These are phyloP conservation scores for Holothuria leucospilota DNA, from an alignment of 53 echinoderm and acorn worm species.

Conservation along the genomic window DNA sequence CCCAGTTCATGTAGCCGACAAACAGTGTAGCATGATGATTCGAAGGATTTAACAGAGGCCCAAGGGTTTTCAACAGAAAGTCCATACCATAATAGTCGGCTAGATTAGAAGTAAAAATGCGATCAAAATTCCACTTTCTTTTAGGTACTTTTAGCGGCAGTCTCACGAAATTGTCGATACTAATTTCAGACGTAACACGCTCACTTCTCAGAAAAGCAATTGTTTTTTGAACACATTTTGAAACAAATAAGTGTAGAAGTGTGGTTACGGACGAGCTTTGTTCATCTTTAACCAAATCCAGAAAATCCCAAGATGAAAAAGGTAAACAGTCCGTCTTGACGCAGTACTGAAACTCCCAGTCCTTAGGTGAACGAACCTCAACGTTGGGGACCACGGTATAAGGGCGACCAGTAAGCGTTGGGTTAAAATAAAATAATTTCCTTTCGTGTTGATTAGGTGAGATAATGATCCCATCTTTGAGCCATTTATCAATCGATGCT, in stretches of 20 bases:
- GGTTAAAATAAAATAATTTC: slow-evolving; percentile 16
- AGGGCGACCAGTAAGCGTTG: slow-evolving; percentile 6
- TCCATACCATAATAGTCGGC: background rate
- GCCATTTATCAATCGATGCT: slow-evolving; percentile 36
- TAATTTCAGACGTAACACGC: background rate
- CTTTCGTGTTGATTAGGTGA: background rate
- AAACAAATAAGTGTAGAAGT: slow-evolving; percentile 6
- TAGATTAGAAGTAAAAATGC: slow-evolving; percentile 29
- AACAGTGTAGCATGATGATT: slow-evolving; percentile 23
- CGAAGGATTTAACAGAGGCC: background rate
- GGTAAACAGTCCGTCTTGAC: slow-evolving; percentile 1
- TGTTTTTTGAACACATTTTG: background rate
- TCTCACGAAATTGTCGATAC: background rate
- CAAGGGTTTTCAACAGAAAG: background rate
- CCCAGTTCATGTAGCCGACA: slow-evolving; percentile 20
- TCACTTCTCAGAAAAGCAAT: background rate
- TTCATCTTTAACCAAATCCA: background rate
- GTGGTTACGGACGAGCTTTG: background rate
- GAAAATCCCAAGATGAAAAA: slow-evolving; percentile 20
- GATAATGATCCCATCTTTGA: slow-evolving; percentile 16
- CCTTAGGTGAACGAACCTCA: background rate
- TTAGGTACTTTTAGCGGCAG: background rate
- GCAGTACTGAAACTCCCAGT: slow-evolving; percentile 1
- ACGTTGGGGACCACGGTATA: no score
- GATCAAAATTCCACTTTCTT: background rate